phyloP scores from a whole-genome alignment of 2,888 invertebrate genomes.

The Chrysolina haemoptera region DNA sequence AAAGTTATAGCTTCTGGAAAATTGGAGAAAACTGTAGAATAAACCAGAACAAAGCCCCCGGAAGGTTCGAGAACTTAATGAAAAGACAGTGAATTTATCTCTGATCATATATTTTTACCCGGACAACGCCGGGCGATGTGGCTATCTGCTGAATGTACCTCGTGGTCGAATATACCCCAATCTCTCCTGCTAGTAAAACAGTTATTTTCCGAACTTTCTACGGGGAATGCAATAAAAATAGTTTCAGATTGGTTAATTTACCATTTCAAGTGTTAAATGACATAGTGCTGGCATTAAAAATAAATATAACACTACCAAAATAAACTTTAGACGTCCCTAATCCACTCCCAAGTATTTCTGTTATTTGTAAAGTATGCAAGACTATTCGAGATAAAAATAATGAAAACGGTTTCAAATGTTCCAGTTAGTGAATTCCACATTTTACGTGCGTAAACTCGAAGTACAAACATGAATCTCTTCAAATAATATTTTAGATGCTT shows the following conservation, averaged over 20 bases:
- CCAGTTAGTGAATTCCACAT: slow-evolving; percentile 13
- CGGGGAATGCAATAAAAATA: slow-evolving; percentile 20
- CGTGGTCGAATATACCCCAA: too few relatives aligned
- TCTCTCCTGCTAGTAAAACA: too few relatives aligned
- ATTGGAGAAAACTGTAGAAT: too few relatives aligned
- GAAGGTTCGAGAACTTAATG: too few relatives aligned
- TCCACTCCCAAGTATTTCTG: slow-evolving; percentile 37
- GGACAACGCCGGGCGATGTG: too few relatives aligned
- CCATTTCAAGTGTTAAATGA: slow-evolving; percentile 31
- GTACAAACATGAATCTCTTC: too few relatives aligned
- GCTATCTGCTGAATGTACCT: too few relatives aligned
- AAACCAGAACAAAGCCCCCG: too few relatives aligned
- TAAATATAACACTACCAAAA: slow-evolving; percentile 36
- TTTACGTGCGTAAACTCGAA: not conserved
- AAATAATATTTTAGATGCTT: too few relatives aligned
- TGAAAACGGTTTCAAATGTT: slow-evolving; percentile 22
- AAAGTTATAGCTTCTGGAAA: too few relatives aligned
- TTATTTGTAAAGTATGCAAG: slow-evolving; percentile 36
- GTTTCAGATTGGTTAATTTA: slow-evolving; percentile 18
- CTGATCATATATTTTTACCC: too few relatives aligned
- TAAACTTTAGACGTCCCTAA: slow-evolving; percentile 35
- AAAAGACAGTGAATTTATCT: too few relatives aligned
- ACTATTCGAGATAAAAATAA: slow-evolving; percentile 35
- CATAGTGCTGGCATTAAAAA: slow-evolving; percentile 24
- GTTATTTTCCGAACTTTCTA: slow-evolving; percentile 1